Evolutionary conservation across 2,797 vertebrate species (phyloP), one percentile per base, ranked within the genome.

Genomic region (Platyrinchus mystaceus): DNA sequence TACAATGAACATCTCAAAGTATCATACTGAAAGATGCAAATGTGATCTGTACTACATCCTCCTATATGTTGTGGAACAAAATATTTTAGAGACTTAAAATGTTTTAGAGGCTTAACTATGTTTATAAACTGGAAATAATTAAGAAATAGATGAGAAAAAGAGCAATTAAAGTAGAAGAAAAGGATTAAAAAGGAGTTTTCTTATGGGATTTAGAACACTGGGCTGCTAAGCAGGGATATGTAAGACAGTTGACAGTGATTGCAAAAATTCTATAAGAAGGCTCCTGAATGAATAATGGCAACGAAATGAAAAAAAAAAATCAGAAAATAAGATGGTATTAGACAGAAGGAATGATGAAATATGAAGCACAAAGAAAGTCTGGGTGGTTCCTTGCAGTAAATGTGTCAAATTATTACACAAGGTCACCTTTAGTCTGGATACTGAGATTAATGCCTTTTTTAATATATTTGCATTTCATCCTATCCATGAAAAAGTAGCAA

Each of bases 361-460:
- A 83, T 24, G 19, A 85, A 74, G 17, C 41, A 74, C 26, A 66
- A 53, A 84, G 21, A 60, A 79, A 89, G 13, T 44, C 55, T 82
- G 10, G 27, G 21, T 52, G 26, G 9, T 70, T 80, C 11, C 39
- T 77, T 76, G 36, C 36, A 55, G 20, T 82, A 87, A 82, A 73
- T 83, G 5, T 62, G 59, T 74, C 60, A 63, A 36, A 66, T 36
- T 92, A 66, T 58, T 66, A 59, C 0, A 2, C 32, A 27, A 73
- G 55, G 28, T 88, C 47, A 82, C 7, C 20, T 82, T 93, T 87
- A 78, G 74, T 63, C 16, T 21, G 43, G 17, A 77, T 92, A 43
- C 32, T 76, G 71, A 92, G 89, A 87, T 73, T 81, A 84, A 78
- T 79, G 23, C 3, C 16, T 14, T 37, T 80, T 93, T 56, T 16